These are phyloP conservation scores for Drepanosiphum platanoidis DNA, from an alignment of 2,888 invertebrate genomes.

Conservation along the genomic window DNA sequence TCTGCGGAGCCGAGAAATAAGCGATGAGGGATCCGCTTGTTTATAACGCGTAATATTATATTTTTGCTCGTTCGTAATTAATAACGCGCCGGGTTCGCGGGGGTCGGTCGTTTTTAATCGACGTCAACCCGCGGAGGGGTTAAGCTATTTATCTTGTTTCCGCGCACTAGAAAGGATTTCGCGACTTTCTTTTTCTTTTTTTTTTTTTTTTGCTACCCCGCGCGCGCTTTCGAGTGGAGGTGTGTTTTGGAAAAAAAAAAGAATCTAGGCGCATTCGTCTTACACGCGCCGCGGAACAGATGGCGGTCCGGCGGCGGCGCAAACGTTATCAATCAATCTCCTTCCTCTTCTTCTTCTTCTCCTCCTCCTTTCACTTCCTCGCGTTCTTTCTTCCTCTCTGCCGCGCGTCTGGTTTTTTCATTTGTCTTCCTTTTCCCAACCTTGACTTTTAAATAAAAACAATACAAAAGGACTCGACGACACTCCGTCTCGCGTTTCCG, in stretches of 20 bases:
- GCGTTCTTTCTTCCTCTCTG: background rate
- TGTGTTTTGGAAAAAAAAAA: conserved; percentile 25
- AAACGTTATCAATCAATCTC: conserved; percentile 59
- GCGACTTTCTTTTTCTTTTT: conserved; percentile 31
- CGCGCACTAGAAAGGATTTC: conserved; percentile 36
- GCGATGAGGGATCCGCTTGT: conserved; percentile 40
- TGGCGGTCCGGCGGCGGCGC: conserved; percentile 22
- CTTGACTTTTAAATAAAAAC: conserved; percentile 42
- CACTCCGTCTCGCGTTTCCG: background rate
- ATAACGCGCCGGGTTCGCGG: conserved; percentile 7
- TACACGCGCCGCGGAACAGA: conserved; percentile 50
- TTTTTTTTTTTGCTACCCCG: background rate
- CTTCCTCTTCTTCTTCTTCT: background rate
- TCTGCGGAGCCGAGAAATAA: background rate
- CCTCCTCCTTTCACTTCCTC: too few relatives aligned
- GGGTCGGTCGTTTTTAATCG: conserved; percentile 55
- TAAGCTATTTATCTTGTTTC: conserved; percentile 54
- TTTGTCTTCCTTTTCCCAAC: background rate
- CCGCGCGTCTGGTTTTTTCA: background rate
- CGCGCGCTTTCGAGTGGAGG: background rate
- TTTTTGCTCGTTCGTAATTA: conserved; percentile 50
- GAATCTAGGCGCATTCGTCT: conserved; percentile 42
- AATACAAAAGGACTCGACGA: background rate
- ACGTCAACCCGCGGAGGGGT: conserved; percentile 57
- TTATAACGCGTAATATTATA: conserved; percentile 13